Percentiles rank a stretch among this genome's conserved stretches.
Conservation (phyloP, 1,140 invertebrate genomes). For the Drosophila mauritiana region DNA sequence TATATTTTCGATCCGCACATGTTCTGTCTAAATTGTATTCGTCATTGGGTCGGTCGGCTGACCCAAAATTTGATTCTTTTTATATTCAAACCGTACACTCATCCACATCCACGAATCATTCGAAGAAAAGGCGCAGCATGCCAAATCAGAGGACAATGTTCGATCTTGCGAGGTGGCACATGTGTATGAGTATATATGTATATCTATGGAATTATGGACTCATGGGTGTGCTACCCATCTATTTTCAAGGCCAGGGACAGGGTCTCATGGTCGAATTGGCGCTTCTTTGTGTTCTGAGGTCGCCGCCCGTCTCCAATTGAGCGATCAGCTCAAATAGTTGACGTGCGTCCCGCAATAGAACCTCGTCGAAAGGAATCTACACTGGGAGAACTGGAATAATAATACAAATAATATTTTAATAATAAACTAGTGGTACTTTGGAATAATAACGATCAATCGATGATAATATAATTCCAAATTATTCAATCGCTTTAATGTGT, state of each 20-base stretch:
- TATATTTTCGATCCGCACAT: not conserved
- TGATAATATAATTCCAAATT: not conserved
- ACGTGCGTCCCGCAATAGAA: slow-evolving; percentile 14
- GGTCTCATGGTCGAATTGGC: slow-evolving; percentile 3
- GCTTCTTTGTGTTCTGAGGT: slow-evolving; percentile 14
- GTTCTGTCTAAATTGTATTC: slow-evolving; percentile 12
- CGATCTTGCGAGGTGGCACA: slow-evolving; percentile 1
- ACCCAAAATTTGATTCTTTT: slow-evolving; percentile 31
- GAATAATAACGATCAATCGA: too few relatives aligned
- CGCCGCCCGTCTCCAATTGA: slow-evolving; percentile 21
- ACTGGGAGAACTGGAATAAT: not conserved
- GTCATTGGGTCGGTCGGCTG: slow-evolving; percentile 20
- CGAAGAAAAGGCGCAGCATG: not conserved
- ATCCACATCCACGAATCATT: not conserved
- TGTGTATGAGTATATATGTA: not conserved
- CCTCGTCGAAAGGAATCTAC: not conserved
- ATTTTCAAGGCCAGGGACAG: slow-evolving; percentile 31
- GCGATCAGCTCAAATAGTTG: slow-evolving; percentile 13
- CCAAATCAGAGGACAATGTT: slow-evolving; percentile 8
- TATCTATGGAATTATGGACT: slow-evolving; percentile 4
- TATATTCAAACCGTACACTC: not conserved
- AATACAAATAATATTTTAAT: too few relatives aligned
- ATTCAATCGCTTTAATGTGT: too few relatives aligned
- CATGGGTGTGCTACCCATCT: not conserved
- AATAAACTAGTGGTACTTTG: not conserved